Evolutionary conservation across 2,113 vertebrate genomes (phyloP).

Genomic region (Bufo gargarizans): DNA sequence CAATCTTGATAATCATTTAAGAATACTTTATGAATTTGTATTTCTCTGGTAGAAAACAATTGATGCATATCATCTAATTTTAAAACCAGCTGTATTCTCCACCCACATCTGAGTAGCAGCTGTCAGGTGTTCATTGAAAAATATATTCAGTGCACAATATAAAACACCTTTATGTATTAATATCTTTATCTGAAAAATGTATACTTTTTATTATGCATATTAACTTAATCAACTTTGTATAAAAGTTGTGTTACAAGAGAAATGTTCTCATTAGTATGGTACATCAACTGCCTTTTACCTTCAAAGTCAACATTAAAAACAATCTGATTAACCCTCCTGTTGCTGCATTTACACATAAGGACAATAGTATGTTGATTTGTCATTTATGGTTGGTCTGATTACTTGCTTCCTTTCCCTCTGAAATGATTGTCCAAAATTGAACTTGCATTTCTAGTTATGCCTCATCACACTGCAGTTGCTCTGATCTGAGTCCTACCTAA

Average conservation of each 20-base stretch:
- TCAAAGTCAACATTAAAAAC: background rate
- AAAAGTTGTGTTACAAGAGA: background rate
- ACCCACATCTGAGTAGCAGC: background rate
- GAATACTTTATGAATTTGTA: background rate
- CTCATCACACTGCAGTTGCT: too few relatives aligned
- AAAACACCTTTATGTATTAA: background rate
- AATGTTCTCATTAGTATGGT: background rate
- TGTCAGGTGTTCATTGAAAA: background rate
- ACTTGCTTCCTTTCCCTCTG: too few relatives aligned
- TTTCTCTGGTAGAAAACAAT: constrained; percentile 5
- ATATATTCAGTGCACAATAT: background rate
- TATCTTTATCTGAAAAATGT: background rate
- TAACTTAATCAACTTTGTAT: background rate
- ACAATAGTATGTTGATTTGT: too few relatives aligned
- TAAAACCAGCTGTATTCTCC: constrained; percentile 21
- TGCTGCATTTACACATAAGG: background rate
- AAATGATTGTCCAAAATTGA: too few relatives aligned
- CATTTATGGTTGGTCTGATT: too few relatives aligned
- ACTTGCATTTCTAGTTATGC: too few relatives aligned
- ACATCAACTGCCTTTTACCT: background rate
- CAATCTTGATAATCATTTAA: constrained; percentile 17
- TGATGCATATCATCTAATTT: constrained; percentile 9
- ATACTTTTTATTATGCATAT: background rate
- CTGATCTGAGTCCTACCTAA: too few relatives aligned
- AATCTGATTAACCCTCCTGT: background rate